Percentiles rank a stretch among this genome's conserved stretches.
Conservation (phyloP, 2,797 vertebrate genomes). For the Valencia hispanica region DNA sequence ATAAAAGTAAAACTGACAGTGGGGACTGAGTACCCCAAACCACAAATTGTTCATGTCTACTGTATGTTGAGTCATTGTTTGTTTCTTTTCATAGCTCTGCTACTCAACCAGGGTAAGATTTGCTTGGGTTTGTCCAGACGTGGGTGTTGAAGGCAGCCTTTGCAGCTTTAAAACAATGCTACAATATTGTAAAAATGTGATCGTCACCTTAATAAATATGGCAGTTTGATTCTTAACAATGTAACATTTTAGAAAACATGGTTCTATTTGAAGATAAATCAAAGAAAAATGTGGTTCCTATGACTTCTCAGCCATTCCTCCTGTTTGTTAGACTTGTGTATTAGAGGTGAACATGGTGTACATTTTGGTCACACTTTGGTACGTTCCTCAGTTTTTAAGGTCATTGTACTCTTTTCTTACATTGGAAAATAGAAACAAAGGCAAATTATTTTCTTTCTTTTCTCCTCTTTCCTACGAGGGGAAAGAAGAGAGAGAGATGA, state of each 20-base stretch:
- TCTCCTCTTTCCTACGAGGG: too few species aligned
- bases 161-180: constrained; percentile 24
- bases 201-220: neutral
- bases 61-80: constrained; percentile 41
- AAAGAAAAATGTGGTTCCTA: too few species aligned
- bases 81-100: constrained; percentile 72
- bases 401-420: too few species aligned
- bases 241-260: neutral
- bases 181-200: neutral
- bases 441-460: neutral
- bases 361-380: too few species aligned
- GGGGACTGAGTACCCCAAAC: neutral
- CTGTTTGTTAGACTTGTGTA: too few species aligned
- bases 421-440: neutral
- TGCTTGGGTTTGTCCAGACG: constrained; percentile 13
- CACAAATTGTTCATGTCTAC: neutral
- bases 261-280: neutral
- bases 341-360: too few species aligned
- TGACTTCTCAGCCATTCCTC: too few species aligned
- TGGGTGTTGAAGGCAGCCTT: constrained; percentile 33
- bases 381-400: too few species aligned
- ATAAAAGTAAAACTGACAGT: neutral
- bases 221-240: neutral
- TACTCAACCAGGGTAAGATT: constrained; percentile 83
- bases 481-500: too few species aligned